Conservation (phyloP, 2,888 invertebrate species). For the Smittia sp. region DNA sequence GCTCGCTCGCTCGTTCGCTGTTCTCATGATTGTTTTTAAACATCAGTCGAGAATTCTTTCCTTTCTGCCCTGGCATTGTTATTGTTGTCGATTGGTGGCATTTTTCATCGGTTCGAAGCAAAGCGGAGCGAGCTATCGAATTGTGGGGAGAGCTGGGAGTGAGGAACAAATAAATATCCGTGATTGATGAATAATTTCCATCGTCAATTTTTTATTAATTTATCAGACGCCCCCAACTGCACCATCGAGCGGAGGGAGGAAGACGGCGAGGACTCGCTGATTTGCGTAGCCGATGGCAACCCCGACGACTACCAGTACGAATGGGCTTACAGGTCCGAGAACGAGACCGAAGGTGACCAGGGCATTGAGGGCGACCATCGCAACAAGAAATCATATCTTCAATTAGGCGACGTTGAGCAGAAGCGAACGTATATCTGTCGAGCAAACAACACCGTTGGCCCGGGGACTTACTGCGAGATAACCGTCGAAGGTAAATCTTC, state of each 20-base stretch:
- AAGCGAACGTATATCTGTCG: slow-evolving; percentile 78
- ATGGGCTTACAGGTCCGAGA: slow-evolving; percentile 82
- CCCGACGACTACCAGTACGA: slow-evolving; percentile 73
- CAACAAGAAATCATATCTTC: slow-evolving; percentile 54
- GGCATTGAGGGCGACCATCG: not conserved
- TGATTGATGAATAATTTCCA: slow-evolving; percentile 27
- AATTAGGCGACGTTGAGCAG: slow-evolving; percentile 61
- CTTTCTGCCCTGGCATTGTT: not conserved
- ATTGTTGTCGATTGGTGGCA: slow-evolving; percentile 13
- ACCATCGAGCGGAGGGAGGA: slow-evolving; percentile 70
- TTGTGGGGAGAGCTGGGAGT: too few species aligned
- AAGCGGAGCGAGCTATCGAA: not conserved
- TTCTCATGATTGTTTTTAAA: slow-evolving; percentile 31
- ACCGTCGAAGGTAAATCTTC: slow-evolving; percentile 62
- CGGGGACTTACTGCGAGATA: slow-evolving; percentile 62
- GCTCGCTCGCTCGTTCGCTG: not conserved
- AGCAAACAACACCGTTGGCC: slow-evolving; percentile 80
- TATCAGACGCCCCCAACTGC: slow-evolving; percentile 78
- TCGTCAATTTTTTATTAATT: slow-evolving; percentile 29
- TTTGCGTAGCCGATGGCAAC: slow-evolving; percentile 79
- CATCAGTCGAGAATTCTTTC: slow-evolving; percentile 12
- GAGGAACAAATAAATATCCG: not conserved
- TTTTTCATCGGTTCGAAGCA: slow-evolving; percentile 3
- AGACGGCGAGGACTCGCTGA: slow-evolving; percentile 71
- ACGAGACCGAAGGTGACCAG: slow-evolving; percentile 65